Conservation (phyloP, 2,888 invertebrate species). For the Diadegma fenestrale region DNA sequence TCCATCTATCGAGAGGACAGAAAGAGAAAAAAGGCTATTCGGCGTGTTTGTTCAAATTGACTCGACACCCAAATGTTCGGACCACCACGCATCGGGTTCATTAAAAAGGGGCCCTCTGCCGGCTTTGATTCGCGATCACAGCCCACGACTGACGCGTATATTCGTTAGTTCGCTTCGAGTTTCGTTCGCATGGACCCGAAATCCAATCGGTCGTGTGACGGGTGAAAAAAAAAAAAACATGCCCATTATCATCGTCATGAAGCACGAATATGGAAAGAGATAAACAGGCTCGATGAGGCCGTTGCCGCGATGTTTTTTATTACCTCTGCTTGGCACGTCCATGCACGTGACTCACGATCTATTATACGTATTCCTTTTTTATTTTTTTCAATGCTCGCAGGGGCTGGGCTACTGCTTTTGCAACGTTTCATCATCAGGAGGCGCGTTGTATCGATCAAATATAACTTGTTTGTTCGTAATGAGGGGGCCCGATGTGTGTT, state of each 20-base stretch:
- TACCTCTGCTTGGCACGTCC: conserved; percentile 65
- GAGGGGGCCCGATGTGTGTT: conserved; percentile 61
- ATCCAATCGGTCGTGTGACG: too few relatives aligned
- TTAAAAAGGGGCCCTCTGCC: conserved; percentile 78
- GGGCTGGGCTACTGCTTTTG: conserved; percentile 58
- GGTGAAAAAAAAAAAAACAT: too few relatives aligned
- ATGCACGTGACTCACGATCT: conserved; percentile 70
- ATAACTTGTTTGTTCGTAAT: conserved; percentile 76
- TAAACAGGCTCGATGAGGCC: conserved; percentile 71
- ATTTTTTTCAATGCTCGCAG: conserved; percentile 56
- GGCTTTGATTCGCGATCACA: conserved; percentile 78
- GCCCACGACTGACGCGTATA: conserved; percentile 36
- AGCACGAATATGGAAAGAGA: conserved; percentile 67
- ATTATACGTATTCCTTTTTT: conserved; percentile 58
- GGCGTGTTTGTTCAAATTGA: conserved; percentile 78
- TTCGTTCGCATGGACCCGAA: too few relatives aligned
- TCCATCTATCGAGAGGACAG: neutral
- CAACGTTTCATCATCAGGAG: conserved; percentile 60
- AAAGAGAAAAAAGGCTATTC: neutral
- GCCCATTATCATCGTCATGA: too few relatives aligned
- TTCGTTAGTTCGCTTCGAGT: conserved; percentile 14
- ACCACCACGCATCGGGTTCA: conserved; percentile 75
- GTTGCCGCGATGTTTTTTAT: conserved; percentile 66
- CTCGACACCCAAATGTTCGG: conserved; percentile 68
- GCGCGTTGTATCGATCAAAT: conserved; percentile 76